phyloP scores from a whole-genome alignment of 1,140 invertebrate species.

The Diachasmimorpha longicaudata region DNA sequence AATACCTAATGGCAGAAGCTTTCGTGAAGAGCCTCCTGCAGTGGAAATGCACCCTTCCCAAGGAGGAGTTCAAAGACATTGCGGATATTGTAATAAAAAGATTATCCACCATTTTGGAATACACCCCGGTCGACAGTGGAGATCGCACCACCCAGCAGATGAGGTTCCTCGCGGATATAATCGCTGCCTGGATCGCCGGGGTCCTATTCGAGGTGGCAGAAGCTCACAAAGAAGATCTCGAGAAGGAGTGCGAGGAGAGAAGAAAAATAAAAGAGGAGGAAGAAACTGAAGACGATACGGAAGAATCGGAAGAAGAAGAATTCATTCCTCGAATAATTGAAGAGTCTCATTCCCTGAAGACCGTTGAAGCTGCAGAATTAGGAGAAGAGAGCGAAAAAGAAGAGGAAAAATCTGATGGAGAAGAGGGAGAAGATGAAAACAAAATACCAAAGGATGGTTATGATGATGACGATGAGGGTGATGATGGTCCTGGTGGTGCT shows the following conservation, averaged over 20 bases:
- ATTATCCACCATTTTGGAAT: constrained; percentile 39
- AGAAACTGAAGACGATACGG: constrained; percentile 22
- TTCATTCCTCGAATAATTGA: neutral
- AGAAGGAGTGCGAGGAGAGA: constrained; percentile 33
- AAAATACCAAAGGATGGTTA: neutral
- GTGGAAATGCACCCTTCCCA: constrained; percentile 39
- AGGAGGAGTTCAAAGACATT: constrained; percentile 50
- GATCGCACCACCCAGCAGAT: constrained; percentile 53
- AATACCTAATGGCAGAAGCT: constrained; percentile 48
- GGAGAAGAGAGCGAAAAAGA: neutral
- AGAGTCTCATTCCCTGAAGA: neutral
- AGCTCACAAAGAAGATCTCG: constrained; percentile 32
- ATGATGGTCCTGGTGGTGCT: neutral
- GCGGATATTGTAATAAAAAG: constrained; percentile 45
- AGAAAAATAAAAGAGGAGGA: constrained; percentile 25
- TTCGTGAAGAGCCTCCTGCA: constrained; percentile 53
- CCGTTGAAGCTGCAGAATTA: neutral
- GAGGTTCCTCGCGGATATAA: constrained; percentile 45
- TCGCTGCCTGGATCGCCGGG: constrained; percentile 53
- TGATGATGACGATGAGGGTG: neutral
- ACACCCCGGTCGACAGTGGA: constrained; percentile 33
- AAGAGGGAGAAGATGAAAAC: constrained; percentile 13
- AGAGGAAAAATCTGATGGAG: constrained; percentile 4
- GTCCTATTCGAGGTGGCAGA: constrained; percentile 46
- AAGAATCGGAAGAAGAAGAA: constrained; percentile 22